Conservation (phyloP, 2,888 invertebrate species). For the Caenorhabditis virilis region DNA sequence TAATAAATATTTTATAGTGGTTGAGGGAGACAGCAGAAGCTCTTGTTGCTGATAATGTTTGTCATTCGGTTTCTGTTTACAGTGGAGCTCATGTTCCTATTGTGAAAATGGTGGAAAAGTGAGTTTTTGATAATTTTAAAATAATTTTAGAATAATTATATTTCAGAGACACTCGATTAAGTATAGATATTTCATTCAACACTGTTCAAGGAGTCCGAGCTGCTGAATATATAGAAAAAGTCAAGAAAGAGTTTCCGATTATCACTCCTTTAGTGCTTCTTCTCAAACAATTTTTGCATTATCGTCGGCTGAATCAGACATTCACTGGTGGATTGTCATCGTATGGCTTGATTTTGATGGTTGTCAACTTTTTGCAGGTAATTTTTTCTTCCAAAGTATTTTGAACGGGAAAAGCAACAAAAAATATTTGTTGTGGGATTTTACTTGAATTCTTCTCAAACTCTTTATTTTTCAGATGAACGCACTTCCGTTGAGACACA, state of each 20-base stretch:
- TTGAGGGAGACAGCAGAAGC: conserved; percentile 35
- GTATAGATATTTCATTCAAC: conserved; percentile 97
- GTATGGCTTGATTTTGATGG: conserved; percentile 96
- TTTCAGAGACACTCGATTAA: conserved; percentile 79
- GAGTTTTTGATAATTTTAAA: not conserved
- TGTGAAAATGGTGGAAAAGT: conserved; percentile 78
- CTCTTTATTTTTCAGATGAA: conserved; percentile 40
- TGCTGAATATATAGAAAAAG: conserved; percentile 75
- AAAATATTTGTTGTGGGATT: not conserved
- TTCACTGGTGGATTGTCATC: conserved; percentile 99
- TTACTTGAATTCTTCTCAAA: too few species aligned
- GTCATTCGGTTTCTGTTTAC: conserved; percentile 80
- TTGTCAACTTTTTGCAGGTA: conserved; percentile 90
- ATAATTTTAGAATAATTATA: not conserved
- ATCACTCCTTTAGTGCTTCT: conserved; percentile 93
- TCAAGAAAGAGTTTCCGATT: conserved; percentile 77
- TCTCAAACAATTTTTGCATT: conserved; percentile 94
- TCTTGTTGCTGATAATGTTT: conserved; percentile 19
- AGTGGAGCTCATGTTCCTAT: conserved; percentile 98
- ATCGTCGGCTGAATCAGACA: conserved; percentile 97
- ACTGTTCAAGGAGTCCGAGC: conserved; percentile 96
- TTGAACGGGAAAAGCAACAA: not conserved
- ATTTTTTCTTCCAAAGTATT: not conserved
- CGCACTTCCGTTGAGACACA: conserved; percentile 27
- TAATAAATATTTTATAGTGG: conserved; percentile 18